phyloP scores from a whole-genome alignment of 2,113 vertebrate species.

The Plecturocebus donacophilus region DNA sequence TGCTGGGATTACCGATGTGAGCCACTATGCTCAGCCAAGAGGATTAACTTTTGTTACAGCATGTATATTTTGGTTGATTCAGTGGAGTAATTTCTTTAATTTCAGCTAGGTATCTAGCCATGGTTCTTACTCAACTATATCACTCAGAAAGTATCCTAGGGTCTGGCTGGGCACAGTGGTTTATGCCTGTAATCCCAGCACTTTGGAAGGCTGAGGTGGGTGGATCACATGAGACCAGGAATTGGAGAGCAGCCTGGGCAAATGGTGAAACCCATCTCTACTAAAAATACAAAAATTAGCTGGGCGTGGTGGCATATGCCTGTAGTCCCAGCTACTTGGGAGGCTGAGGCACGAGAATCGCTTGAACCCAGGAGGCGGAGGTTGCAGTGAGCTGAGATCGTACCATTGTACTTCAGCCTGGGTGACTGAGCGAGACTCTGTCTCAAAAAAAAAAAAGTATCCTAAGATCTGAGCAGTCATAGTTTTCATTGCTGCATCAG shows the following conservation, averaged over 20 bases:
- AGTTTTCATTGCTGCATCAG: not conserved
- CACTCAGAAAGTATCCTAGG: constrained; percentile 6
- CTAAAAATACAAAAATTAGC: not conserved
- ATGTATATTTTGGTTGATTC: not conserved
- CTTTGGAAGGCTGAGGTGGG: not conserved
- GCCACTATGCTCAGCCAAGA: too few relatives aligned
- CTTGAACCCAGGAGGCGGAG: not conserved
- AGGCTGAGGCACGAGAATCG: too few relatives aligned
- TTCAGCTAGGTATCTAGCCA: not conserved
- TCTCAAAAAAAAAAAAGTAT: not conserved
- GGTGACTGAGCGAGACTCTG: not conserved
- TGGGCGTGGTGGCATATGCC: not conserved
- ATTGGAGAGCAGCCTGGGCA: not conserved
- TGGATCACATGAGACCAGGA: not conserved
- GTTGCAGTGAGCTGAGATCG: not conserved
- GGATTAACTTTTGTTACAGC: not conserved
- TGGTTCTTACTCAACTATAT: not conserved
- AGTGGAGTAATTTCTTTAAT: not conserved
- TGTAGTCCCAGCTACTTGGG: not conserved
- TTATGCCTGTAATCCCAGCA: not conserved
- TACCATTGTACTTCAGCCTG: not conserved
- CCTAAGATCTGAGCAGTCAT: constrained; percentile 8
- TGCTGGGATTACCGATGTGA: too few relatives aligned
- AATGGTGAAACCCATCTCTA: not conserved
- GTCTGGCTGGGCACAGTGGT: not conserved